Conservation (phyloP, 2,888 invertebrate genomes). For the Limenitis camilla region DNA sequence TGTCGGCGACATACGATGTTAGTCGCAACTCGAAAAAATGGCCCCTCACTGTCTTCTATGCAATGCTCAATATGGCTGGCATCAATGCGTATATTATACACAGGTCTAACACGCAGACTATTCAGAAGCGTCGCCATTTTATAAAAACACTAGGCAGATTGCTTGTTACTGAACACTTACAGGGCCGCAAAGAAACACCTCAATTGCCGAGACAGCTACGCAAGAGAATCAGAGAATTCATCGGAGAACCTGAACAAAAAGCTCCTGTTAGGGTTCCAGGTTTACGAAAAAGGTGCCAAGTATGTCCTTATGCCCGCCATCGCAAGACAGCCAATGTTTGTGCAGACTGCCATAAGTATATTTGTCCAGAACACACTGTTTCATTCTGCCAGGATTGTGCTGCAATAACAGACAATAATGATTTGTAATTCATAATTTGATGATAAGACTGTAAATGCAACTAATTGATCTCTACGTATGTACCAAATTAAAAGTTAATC, state of each 20-base stretch:
- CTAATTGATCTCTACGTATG: too few species aligned
- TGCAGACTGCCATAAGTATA: background rate
- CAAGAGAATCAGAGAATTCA: background rate
- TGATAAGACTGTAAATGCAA: too few species aligned
- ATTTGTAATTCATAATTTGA: too few species aligned
- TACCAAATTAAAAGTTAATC: too few species aligned
- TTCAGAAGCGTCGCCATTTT: background rate
- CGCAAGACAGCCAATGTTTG: background rate
- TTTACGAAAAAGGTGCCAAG: background rate
- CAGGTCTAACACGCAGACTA: background rate
- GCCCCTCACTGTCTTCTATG: slow-evolving; percentile 27
- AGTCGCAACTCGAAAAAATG: slow-evolving; percentile 27
- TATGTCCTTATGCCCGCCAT: background rate
- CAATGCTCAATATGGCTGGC: slow-evolving; percentile 23
- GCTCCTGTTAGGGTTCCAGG: background rate
- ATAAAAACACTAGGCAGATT: background rate
- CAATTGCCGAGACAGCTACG: background rate
- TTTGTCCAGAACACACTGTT: background rate
- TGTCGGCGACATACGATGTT: slow-evolving; percentile 25
- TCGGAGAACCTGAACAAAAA: background rate
- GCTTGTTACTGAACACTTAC: background rate
- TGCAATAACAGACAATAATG: too few species aligned
- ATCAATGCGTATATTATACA: slow-evolving; percentile 17
- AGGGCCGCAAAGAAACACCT: background rate
- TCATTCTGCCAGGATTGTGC: too few species aligned